Base-by-base conservation (phyloP, 2,113 vertebrate species). In the Struthidea cinerea region DNA sequence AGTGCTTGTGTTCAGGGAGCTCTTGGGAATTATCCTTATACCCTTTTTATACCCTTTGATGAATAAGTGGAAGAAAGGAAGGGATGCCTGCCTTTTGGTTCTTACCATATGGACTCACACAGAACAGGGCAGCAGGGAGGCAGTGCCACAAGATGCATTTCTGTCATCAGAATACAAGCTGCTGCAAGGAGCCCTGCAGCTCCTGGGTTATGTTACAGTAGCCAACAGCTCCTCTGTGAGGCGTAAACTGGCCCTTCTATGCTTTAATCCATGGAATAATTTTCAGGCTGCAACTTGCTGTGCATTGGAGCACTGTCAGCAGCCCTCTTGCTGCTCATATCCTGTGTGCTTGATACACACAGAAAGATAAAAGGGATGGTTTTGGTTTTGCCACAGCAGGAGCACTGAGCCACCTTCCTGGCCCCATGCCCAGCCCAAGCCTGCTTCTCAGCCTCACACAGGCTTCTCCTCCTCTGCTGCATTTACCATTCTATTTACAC, bases 141-240 rank as follows among this genome's bases (percentile, higher is more conserved):
- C 4, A 4, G 9, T 3, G 3, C 33, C 67, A 90, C 46, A 77
- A 71, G n/a, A 73, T 28, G 30, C 2, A 3, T 7, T 8, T 67
- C 37, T 87, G 59, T 64, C 56, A 15, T 33, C 32, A 37, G 35
- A 46, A 22, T 9, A 30, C 35, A 63, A 32, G 24, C 60, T 75
- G 64, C 65, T 87, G 42, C 0, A n/a, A 70, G 56, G 33, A 91
- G 77, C 23, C 23, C 69, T 67, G 71, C 64, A 84, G 50, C 65
- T 93, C 69, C n/a, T 37, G 33, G 13, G 19, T 64, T 68, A 57
- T 1, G 2, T 84, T 96, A 87, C 57, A 79, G 84, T 32, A 87
- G 93, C 33, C 96, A 96, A 93, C 73, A 95, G 95, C 96, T 97
- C 92, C 94, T 96, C 95, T 91, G 78, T 91, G 93, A 94, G 91